These are phyloP conservation scores for Prosapia bicincta DNA, from an alignment of 2,888 invertebrate genomes.

Conservation along the genomic window DNA sequence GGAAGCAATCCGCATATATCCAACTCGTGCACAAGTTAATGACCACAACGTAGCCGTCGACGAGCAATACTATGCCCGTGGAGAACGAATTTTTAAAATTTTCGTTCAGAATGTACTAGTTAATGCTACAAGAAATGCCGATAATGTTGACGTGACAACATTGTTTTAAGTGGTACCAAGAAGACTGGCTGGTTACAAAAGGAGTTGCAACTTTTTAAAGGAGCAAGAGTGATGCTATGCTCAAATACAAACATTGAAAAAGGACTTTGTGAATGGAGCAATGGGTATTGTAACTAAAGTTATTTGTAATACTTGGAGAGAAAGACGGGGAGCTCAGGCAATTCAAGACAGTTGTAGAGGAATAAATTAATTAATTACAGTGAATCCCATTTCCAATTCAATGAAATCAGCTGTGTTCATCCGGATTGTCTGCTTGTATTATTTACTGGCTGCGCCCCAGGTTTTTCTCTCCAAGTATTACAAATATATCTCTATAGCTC, in stretches of 20 bases:
- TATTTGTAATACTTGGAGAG: too few species aligned
- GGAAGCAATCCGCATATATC: slow-evolving; percentile 14
- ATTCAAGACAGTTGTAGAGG: too few species aligned
- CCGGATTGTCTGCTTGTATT: too few species aligned
- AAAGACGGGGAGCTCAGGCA: too few species aligned
- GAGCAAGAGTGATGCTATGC: slow-evolving; percentile 38
- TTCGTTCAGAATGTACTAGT: background rate
- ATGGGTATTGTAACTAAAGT: too few species aligned
- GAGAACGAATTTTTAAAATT: background rate
- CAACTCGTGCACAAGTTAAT: slow-evolving; percentile 17
- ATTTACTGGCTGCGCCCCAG: too few species aligned
- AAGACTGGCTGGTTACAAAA: slow-evolving; percentile 35
- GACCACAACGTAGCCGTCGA: slow-evolving; percentile 6
- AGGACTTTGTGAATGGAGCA: too few species aligned
- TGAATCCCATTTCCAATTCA: too few species aligned
- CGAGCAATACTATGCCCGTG: background rate
- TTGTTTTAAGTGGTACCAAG: slow-evolving; percentile 32
- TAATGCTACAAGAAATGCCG: slow-evolving; percentile 3
- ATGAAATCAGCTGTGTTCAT: too few species aligned
- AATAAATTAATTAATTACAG: too few species aligned
- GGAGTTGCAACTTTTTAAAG: slow-evolving; percentile 33
- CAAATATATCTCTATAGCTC: too few species aligned
- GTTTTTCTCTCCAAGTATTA: too few species aligned
- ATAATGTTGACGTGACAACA: slow-evolving; percentile 7
- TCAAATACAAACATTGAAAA: slow-evolving; percentile 37